These are phyloP conservation scores for Parambassis ranga DNA, from an alignment of 2,797 vertebrate species.

Conservation along the genomic window DNA sequence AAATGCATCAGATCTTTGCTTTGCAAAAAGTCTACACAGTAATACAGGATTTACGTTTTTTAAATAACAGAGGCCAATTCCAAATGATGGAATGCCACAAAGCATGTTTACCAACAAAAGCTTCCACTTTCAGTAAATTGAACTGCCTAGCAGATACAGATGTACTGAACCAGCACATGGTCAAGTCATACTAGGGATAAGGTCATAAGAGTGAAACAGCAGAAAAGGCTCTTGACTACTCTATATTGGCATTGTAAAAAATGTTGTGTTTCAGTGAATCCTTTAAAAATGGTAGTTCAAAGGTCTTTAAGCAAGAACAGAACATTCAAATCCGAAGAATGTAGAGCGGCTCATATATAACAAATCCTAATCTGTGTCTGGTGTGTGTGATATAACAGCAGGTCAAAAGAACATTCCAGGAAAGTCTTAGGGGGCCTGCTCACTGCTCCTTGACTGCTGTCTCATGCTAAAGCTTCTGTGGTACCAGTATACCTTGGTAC, in stretches of 20 bases:
- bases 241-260: slow-evolving; percentile 9
- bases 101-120: slow-evolving; percentile 8
- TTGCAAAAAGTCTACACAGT: neutral
- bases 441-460: slow-evolving; percentile 40
- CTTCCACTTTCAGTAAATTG: slow-evolving; percentile 17
- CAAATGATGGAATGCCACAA: slow-evolving; percentile 30
- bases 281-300: slow-evolving; percentile 15
- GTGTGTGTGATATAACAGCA: slow-evolving; percentile 60
- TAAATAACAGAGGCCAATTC: slow-evolving; percentile 16
- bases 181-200: neutral
- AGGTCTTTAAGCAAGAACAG: slow-evolving; percentile 17
- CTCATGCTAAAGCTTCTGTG: slow-evolving; percentile 34
- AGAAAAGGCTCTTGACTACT: neutral
- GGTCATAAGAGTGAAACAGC: neutral
- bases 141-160: slow-evolving; percentile 20
- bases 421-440: slow-evolving; percentile 63
- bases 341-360: slow-evolving; percentile 14
- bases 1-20: slow-evolving; percentile 33
- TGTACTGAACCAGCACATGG: neutral
- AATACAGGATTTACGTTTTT: slow-evolving; percentile 5
- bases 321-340: slow-evolving; percentile 35
- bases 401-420: slow-evolving; percentile 71
- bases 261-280: neutral
- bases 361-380: slow-evolving; percentile 35
- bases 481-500: slow-evolving; percentile 45